phyloP scores from a whole-genome alignment of 2,888 invertebrate species.

The Quadriops clusia region DNA sequence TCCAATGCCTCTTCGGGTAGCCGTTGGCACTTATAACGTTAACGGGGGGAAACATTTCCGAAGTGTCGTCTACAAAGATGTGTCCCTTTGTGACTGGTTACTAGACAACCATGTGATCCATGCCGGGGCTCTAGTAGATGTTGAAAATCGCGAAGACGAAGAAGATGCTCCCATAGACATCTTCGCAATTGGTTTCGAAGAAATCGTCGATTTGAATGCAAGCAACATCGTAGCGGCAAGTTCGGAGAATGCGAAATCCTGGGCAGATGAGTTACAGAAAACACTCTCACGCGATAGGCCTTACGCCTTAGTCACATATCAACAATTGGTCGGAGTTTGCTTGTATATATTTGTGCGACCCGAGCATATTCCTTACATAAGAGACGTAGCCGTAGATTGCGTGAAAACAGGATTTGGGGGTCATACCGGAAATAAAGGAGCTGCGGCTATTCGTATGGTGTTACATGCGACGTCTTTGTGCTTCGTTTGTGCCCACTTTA shows the following conservation, averaged over 20 bases:
- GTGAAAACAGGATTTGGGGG: conserved; percentile 98
- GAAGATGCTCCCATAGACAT: conserved; percentile 66
- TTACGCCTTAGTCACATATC: conserved; percentile 84
- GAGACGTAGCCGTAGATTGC: conserved; percentile 87
- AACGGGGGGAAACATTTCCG: conserved; percentile 98
- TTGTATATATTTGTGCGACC: conserved; percentile 89
- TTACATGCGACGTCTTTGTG: conserved; percentile 89
- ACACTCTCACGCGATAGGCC: conserved; percentile 70
- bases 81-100: conserved; percentile 79
- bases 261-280: conserved; percentile 93
- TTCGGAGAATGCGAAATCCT: conserved; percentile 82
- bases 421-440: conserved; percentile 95
- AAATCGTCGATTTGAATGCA: conserved; percentile 97
- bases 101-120: conserved; percentile 64
- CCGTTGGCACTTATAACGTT: conserved; percentile 96
- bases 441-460: conserved; percentile 83
- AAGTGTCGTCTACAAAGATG: conserved; percentile 87
- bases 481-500: conserved; percentile 98
- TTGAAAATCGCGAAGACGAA: conserved; percentile 36
- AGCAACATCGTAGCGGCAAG: conserved; percentile 95
- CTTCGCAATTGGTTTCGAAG: conserved; percentile 96
- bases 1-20: conserved; percentile 60
- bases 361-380: conserved; percentile 74
- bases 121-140: conserved; percentile 34
- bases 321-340: conserved; percentile 95